A percentile compares a stretch with the other conserved stretches of the same genome.
Evolutionary conservation across 2,888 invertebrate genomes (phyloP).

Genomic region (Agriopis aurantiaria): DNA sequence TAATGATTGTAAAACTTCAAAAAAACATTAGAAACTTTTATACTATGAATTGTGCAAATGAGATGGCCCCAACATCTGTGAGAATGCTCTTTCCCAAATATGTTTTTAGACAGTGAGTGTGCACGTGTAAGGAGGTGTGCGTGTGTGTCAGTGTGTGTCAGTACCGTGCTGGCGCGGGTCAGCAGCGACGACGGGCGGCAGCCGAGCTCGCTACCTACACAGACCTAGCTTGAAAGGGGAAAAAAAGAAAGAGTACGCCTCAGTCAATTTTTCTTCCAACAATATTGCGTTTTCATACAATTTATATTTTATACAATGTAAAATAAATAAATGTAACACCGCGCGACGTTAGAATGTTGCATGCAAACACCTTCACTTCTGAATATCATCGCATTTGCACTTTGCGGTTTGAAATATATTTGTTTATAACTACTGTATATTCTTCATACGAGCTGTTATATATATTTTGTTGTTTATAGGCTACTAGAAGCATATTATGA

Average conservation of each 20-base stretch:
- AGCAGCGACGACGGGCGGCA: slow-evolving; percentile 74
- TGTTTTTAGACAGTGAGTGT: slow-evolving; percentile 3
- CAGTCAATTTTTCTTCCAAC: slow-evolving; percentile 80
- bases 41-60: no score
- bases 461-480: neutral
- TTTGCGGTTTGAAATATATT: neutral
- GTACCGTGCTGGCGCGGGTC: slow-evolving; percentile 79
- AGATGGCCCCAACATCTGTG: neutral
- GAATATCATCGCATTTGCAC: slow-evolving; percentile 16
- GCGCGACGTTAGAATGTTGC: slow-evolving; percentile 53
- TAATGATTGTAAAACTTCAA: no score
- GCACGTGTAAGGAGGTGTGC: slow-evolving; percentile 46
- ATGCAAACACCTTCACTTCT: slow-evolving; percentile 44
- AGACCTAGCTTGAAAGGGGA: slow-evolving; percentile 86
- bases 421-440: neutral
- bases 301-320: slow-evolving; percentile 53
- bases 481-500: slow-evolving; percentile 1
- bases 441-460: neutral
- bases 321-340: slow-evolving; percentile 37
- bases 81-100: neutral
- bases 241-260: slow-evolving; percentile 84
- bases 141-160: slow-evolving; percentile 62
- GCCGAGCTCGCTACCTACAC: slow-evolving; percentile 82
- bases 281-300: slow-evolving; percentile 59
- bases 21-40: no score